Percentiles rank a stretch among this genome's conserved stretches.
Evolutionary conservation across 2,888 invertebrate species (phyloP).

Genomic region (Polyommatus icarus): DNA sequence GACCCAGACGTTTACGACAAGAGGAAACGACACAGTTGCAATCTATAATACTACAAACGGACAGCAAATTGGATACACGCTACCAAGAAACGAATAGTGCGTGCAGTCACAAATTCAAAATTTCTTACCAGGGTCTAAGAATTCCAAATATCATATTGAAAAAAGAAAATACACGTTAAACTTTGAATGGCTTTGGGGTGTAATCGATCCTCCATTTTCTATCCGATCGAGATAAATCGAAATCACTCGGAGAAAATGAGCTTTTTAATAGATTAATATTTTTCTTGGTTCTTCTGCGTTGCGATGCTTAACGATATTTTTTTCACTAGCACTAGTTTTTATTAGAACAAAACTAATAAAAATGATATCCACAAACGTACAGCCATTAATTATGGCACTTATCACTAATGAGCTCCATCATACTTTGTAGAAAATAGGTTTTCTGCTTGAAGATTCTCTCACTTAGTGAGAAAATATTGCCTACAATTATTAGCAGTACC

Average conservation of each 20-base stretch:
- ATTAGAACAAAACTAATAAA: background rate
- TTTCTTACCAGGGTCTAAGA: constrained; percentile 77
- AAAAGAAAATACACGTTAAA: constrained; percentile 69
- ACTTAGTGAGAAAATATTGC: background rate
- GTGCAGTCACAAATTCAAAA: constrained; percentile 41
- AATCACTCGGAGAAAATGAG: constrained; percentile 7
- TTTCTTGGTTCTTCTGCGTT: background rate
- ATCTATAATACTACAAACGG: constrained; percentile 28
- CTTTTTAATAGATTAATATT: constrained; percentile 10
- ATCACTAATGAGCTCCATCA: constrained; percentile 9
- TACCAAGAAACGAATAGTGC: constrained; percentile 23
- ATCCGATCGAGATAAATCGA: constrained; percentile 11
- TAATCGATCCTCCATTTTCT: constrained; percentile 28
- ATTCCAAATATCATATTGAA: constrained; percentile 73
- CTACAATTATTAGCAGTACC: background rate
- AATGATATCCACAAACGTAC: background rate
- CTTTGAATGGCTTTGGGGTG: constrained; percentile 39
- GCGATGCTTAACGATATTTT: background rate
- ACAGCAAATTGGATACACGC: constrained; percentile 8
- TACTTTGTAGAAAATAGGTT: background rate
- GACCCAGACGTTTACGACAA: constrained; percentile 23
- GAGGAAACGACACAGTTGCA: constrained; percentile 31
- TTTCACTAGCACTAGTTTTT: background rate
- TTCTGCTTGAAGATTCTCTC: background rate
- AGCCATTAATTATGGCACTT: constrained; percentile 15